Evolutionary conservation across 2,113 vertebrate genomes (phyloP).

Genomic region (Prionailurus viverrinus): DNA sequence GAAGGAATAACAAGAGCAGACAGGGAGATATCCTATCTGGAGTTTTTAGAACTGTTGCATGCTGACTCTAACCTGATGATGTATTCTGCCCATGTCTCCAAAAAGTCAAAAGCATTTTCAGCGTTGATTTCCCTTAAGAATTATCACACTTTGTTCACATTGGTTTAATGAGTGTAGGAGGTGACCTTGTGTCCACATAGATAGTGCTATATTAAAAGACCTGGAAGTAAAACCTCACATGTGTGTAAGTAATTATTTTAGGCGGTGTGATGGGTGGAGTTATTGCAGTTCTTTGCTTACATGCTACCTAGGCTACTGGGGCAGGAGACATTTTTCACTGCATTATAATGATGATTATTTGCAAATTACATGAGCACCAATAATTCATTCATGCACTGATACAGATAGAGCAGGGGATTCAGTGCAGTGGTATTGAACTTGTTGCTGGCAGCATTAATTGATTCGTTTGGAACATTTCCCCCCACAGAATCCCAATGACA

Average conservation of each 20-base stretch:
- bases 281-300: slow-evolving; percentile 15
- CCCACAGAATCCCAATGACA: slow-evolving; percentile 44
- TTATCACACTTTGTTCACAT: slow-evolving; percentile 78
- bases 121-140: slow-evolving; percentile 85
- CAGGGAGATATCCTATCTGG: neutral
- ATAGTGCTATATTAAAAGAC: slow-evolving; percentile 75
- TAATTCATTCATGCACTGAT: slow-evolving; percentile 56
- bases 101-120: slow-evolving; percentile 80
- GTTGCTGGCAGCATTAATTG: slow-evolving; percentile 6
- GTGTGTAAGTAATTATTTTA: slow-evolving; percentile 42
- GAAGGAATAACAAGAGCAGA: neutral
- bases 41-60: slow-evolving; percentile 18
- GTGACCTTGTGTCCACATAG: slow-evolving; percentile 84
- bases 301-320: neutral
- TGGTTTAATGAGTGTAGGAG: slow-evolving; percentile 80
- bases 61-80: slow-evolving; percentile 71
- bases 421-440: slow-evolving; percentile 16
- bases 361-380: neutral
- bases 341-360: neutral
- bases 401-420: neutral
- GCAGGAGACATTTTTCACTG: neutral
- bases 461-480: slow-evolving; percentile 39
- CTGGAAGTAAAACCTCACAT: slow-evolving; percentile 65
- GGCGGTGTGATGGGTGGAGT: neutral
- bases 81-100: slow-evolving; percentile 71